Conservation (phyloP, 2,888 invertebrate genomes). For the Lordiphosa andalusiaca region DNA sequence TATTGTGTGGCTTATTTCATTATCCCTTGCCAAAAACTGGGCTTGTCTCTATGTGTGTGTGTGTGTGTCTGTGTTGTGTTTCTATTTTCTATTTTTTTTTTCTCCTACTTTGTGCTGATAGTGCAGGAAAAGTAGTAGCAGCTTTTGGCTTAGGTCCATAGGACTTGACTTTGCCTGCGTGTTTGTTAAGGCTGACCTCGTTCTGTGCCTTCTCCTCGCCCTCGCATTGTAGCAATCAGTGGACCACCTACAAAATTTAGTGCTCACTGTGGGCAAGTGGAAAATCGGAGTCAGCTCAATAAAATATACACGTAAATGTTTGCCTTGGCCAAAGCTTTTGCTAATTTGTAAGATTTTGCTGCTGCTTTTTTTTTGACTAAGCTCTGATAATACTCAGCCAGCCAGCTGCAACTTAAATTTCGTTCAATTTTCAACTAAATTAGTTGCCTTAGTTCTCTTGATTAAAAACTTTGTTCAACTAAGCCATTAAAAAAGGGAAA, state of each 20-base stretch:
- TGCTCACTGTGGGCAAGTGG: slow-evolving; percentile 32
- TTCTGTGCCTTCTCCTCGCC: slow-evolving; percentile 18
- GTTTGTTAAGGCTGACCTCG: slow-evolving; percentile 56
- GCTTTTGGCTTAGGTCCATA: slow-evolving; percentile 32
- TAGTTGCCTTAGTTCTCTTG: slow-evolving; percentile 41
- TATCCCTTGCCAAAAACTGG: slow-evolving; percentile 27
- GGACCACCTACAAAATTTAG: slow-evolving; percentile 46
- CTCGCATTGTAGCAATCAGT: slow-evolving; percentile 53
- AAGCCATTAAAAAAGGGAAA: slow-evolving; percentile 35
- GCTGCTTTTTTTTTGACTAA: slow-evolving; percentile 25
- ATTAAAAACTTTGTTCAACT: slow-evolving; percentile 57
- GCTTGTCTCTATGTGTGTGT: slow-evolving; percentile 14
- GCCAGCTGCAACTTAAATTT: too few relatives aligned
- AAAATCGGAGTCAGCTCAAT: slow-evolving; percentile 52
- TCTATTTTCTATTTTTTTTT: slow-evolving; percentile 6
- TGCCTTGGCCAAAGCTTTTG: slow-evolving; percentile 28
- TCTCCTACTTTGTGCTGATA: slow-evolving; percentile 19
- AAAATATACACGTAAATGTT: slow-evolving; percentile 49
- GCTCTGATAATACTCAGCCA: slow-evolving; percentile 17
- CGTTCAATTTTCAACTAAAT: slow-evolving; percentile 47
- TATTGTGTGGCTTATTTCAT: slow-evolving; percentile 38
- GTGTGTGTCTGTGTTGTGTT: slow-evolving; percentile 22
- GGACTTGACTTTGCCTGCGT: slow-evolving; percentile 42
- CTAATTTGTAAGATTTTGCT: slow-evolving; percentile 46
- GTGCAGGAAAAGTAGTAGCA: slow-evolving; percentile 21